Evolutionary conservation across 92 coral and sea anemone genomes (phyloP), one percentile per base, ranked within the genome.

Genomic region (Zoanthus sociatus): DNA sequence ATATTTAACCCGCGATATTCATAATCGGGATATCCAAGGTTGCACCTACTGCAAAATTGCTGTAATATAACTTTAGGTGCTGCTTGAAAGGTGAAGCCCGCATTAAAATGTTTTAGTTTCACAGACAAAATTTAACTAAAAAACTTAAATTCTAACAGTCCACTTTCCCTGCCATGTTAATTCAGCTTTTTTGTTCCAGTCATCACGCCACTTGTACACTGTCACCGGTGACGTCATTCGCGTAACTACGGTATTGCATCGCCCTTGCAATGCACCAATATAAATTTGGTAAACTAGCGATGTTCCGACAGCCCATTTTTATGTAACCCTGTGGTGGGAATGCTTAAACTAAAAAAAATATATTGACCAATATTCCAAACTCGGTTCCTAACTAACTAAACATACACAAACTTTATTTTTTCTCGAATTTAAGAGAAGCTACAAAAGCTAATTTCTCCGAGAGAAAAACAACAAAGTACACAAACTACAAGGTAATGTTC

Each of bases 21-120:
- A 72, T 72, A 42, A 72, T 1, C 77, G 55, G 55, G 20, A 72
- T 12, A 72, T 20, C 77, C 76, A 16, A 71, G 44, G 15, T 71
- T 48, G 76, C 48, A 71, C 76, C 76, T 71, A 71, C 1, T 1
- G 76, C 76, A 71, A 71, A 71, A 42, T 47, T 73, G 77, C 77
- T 42, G 55, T 42, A 17, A 73, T 42, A 42, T 73, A 16, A 9
- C 15, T 72, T 72, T 14, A 72, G 54, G 54, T 9, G 75, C 75
- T 72, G 55, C 54, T 54, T 72, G 44, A 72, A 44, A 72, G 55
- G 77, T 72, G 77, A 72, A 72, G 54, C 77, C 77, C 77, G 73
- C 77, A 72, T 14, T 72, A 37, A 72, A 72, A 72, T 42, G 77
- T 72, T 72, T 42, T 72, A 72, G 77, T 72, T 72, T 72, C 30